Conservation (phyloP, 2,113 vertebrate species). For the Tupaia tana region DNA sequence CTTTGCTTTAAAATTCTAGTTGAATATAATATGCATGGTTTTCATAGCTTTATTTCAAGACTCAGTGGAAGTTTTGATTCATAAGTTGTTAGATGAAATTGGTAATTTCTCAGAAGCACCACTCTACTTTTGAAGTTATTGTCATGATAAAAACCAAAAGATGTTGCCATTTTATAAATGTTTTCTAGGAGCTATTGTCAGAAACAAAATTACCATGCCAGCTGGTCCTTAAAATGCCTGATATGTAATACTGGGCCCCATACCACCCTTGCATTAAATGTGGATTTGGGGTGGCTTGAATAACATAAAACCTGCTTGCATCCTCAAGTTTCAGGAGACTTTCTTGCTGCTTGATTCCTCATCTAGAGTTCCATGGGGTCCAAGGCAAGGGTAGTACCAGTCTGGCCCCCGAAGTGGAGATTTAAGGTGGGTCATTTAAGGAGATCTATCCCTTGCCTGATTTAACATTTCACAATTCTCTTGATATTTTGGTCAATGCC, state of each 20-base stretch:
- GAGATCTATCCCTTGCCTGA: neutral
- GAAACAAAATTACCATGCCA: slow-evolving; percentile 15
- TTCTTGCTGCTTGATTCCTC: neutral
- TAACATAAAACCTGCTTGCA: neutral
- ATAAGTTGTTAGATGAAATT: slow-evolving; percentile 37
- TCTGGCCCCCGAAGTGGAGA: neutral
- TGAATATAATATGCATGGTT: neutral
- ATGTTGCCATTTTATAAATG: slow-evolving; percentile 25
- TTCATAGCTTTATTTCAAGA: slow-evolving; percentile 35
- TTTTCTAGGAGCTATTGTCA: neutral
- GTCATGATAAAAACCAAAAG: slow-evolving; percentile 44
- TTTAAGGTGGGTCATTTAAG: neutral
- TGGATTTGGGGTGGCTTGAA: neutral
- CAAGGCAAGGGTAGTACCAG: neutral
- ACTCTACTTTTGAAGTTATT: slow-evolving; percentile 50
- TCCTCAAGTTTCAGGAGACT: neutral
- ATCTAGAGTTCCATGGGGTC: neutral
- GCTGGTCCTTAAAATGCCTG: neutral
- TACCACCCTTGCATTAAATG: neutral
- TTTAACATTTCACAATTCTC: neutral
- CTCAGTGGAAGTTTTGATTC: slow-evolving; percentile 32
- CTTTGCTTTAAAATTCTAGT: slow-evolving; percentile 26
- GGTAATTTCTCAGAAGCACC: slow-evolving; percentile 52
- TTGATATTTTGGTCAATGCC: neutral
- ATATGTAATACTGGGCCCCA: neutral